Evolutionary conservation across 2,888 invertebrate species (phyloP).

Genomic region (Dascillus cervinus): DNA sequence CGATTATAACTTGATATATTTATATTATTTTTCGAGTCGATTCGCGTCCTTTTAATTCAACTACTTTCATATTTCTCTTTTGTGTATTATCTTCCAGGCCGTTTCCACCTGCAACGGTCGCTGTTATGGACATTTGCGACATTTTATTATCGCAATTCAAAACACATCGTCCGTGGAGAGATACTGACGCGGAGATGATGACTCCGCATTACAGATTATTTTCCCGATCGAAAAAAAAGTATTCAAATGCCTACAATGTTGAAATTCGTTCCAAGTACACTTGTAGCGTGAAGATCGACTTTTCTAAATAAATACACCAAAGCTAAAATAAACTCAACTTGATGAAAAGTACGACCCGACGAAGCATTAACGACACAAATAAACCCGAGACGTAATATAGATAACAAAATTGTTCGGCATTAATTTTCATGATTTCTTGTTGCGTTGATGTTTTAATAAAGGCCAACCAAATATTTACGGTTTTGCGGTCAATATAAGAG

Average conservation of each 20-base stretch:
- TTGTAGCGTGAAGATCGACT: slow-evolving; percentile 5
- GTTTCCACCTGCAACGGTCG: slow-evolving; percentile 43
- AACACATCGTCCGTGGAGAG: slow-evolving; percentile 42
- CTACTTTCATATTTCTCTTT: slow-evolving; percentile 35
- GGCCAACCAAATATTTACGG: no score
- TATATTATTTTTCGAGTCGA: slow-evolving; percentile 25
- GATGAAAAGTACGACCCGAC: slow-evolving; percentile 10
- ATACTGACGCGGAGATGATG: slow-evolving; percentile 26
- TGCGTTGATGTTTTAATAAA: no score
- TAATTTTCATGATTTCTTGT: no score
- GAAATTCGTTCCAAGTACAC: background rate
- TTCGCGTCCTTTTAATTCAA: slow-evolving; percentile 29
- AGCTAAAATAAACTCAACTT: slow-evolving; percentile 9
- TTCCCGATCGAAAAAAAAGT: background rate
- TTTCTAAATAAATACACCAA: slow-evolving; percentile 12
- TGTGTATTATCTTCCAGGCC: slow-evolving; percentile 43
- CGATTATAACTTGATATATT: slow-evolving; percentile 23
- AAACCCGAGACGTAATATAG: slow-evolving; percentile 7
- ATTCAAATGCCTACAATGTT: background rate
- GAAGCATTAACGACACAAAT: slow-evolving; percentile 7
- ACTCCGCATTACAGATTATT: slow-evolving; percentile 1
- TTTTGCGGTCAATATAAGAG: no score
- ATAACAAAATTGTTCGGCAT: background rate
- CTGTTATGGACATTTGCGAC: slow-evolving; percentile 39
- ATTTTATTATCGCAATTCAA: slow-evolving; percentile 42